Percentiles rank a stretch among this genome's conserved stretches.
phyloP scores from a whole-genome alignment of 2,888 invertebrate species.

The Tenodera sinensis region DNA sequence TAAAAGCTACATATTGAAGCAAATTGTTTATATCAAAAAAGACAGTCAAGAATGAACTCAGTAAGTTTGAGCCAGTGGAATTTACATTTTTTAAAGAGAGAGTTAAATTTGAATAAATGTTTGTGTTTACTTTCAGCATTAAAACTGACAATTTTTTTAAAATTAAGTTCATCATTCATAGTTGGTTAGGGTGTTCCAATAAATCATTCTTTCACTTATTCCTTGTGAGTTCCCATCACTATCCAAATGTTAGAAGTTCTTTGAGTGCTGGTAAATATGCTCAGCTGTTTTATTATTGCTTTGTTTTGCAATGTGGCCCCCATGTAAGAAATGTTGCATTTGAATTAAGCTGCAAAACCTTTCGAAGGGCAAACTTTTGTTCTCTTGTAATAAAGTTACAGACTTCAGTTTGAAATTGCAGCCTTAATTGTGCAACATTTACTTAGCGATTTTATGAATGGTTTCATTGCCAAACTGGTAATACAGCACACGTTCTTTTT shows the following conservation, averaged over 20 bases:
- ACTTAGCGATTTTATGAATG: neutral
- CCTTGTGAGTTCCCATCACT: neutral
- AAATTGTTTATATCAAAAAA: no score
- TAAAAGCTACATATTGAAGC: no score
- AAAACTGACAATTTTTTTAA: neutral
- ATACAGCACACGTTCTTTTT: neutral
- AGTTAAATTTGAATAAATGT: no score
- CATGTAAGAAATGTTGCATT: neutral
- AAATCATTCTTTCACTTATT: neutral
- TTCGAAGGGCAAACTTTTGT: neutral
- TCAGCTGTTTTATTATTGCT: conserved; percentile 7
- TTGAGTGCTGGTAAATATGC: conserved; percentile 9
- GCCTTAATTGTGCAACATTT: neutral
- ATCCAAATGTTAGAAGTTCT: neutral
- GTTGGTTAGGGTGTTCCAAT: neutral
- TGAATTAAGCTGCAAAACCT: neutral
- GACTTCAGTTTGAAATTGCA: neutral
- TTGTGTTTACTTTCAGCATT: no score
- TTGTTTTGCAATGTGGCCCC: neutral
- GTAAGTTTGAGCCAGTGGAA: no score
- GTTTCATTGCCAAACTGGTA: neutral
- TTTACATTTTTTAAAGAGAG: no score
- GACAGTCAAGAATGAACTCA: no score
- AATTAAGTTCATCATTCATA: neutral
- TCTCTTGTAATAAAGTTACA: neutral